These are phyloP conservation scores for Glandiceps talaboti DNA, from an alignment of 53 echinoderm and acorn worm species.

Conservation along the genomic window DNA sequence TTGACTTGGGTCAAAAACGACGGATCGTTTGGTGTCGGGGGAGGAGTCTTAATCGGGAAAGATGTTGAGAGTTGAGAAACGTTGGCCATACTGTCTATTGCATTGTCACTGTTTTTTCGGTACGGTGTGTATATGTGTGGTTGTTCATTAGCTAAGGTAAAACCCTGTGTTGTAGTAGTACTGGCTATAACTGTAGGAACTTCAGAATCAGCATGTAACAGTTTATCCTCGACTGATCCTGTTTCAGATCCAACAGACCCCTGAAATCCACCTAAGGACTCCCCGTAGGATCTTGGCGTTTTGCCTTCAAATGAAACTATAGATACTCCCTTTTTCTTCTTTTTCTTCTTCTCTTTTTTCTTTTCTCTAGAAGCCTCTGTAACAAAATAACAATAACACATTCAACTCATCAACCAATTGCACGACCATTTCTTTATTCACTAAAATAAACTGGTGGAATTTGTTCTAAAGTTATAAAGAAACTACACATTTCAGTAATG, in stretches of 20 bases:
- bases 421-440: too few relatives aligned
- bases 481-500: too few relatives aligned
- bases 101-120: neutral
- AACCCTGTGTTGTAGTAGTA: neutral
- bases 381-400: too few relatives aligned
- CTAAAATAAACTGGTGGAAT: too few relatives aligned
- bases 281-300: neutral
- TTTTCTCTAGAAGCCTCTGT: constrained; percentile 29
- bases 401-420: too few relatives aligned
- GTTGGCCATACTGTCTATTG: neutral
- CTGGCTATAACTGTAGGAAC: neutral
- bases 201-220: neutral
- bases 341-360: constrained; percentile 85
- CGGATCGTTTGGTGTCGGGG: constrained; percentile 57
- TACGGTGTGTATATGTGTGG: neutral
- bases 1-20: constrained; percentile 16
- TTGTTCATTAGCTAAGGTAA: neutral
- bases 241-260: neutral
- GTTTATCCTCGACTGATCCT: neutral
- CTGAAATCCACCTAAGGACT: neutral
- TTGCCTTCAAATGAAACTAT: constrained; percentile 92
- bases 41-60: constrained; percentile 78
- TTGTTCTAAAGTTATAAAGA: too few relatives aligned
- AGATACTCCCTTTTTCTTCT: constrained; percentile 69
- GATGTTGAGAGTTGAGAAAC: constrained; percentile 32